Conservation (phyloP, 2,113 vertebrate genomes). For the Pelecanus crispus region DNA sequence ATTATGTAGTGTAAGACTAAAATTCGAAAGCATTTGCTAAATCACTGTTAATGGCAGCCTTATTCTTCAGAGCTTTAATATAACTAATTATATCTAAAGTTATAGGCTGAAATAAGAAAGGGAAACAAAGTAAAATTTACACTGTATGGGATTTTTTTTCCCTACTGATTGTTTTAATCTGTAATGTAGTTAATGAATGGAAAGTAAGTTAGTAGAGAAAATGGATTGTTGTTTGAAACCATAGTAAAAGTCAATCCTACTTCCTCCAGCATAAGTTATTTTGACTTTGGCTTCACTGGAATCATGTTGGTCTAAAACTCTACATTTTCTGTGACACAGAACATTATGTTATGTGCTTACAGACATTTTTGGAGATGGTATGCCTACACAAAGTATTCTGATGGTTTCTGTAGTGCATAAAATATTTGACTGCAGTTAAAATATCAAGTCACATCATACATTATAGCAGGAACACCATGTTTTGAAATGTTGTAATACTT, state of each 20-base stretch:
- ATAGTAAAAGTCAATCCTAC: not conserved
- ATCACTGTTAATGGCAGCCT: conserved; percentile 15
- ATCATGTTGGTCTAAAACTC: not conserved
- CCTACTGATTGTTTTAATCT: conserved; percentile 47
- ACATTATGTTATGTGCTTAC: not conserved
- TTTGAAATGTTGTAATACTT: not conserved
- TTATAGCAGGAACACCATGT: not conserved
- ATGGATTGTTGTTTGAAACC: not conserved
- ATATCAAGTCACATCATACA: not conserved
- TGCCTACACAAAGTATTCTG: not conserved
- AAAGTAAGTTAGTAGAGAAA: conserved; percentile 10
- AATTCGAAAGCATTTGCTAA: conserved; percentile 45
- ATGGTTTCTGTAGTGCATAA: not conserved
- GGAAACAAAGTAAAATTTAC: not conserved
- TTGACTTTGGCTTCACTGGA: not conserved
- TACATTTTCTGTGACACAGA: not conserved
- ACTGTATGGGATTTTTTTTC: not conserved
- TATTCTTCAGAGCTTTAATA: conserved; percentile 36
- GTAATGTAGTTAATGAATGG: conserved; percentile 48
- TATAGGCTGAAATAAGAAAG: conserved; percentile 27
- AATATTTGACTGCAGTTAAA: not conserved
- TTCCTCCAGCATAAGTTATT: not conserved
- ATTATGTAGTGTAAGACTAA: conserved; percentile 57
- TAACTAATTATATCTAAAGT: conserved; percentile 41
- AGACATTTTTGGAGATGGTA: not conserved